Conservation (phyloP, 2,113 vertebrate genomes). For the Rattus norvegicus region DNA sequence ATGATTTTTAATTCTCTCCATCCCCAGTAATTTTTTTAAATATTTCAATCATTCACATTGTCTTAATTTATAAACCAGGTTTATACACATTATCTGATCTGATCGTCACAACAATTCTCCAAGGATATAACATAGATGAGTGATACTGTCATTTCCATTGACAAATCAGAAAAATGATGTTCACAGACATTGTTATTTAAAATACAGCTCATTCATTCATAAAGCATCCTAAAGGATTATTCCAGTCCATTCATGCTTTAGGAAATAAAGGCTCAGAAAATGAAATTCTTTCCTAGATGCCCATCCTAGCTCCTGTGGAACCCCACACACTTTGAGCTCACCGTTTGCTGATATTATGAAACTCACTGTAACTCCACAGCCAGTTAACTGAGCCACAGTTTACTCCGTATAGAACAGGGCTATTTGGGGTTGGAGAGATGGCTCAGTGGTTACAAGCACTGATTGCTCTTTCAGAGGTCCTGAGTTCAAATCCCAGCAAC, state of each 20-base stretch:
- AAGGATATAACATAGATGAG: neutral
- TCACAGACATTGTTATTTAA: neutral
- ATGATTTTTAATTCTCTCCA: neutral
- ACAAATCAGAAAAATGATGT: constrained; percentile 8
- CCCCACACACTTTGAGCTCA: neutral
- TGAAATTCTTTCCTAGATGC: neutral
- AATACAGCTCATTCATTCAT: neutral
- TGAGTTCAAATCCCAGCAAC: too few relatives aligned
- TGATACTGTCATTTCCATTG: neutral
- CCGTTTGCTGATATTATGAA: neutral
- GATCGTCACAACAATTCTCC: neutral
- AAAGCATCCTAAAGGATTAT: neutral
- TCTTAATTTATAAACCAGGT: constrained; percentile 17
- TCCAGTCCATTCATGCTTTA: neutral
- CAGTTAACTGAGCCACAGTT: neutral
- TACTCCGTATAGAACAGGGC: neutral
- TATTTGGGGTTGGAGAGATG: neutral
- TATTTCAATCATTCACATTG: neutral
- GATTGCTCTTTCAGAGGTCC: too few relatives aligned
- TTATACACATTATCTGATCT: neutral
- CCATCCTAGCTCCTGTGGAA: neutral
- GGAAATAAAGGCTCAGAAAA: neutral
- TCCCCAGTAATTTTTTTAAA: neutral
- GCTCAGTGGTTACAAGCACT: too few relatives aligned
- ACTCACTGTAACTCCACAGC: neutral